Evolutionary conservation across 2,888 invertebrate species (phyloP).

Genomic region (Plutella xylostella): DNA sequence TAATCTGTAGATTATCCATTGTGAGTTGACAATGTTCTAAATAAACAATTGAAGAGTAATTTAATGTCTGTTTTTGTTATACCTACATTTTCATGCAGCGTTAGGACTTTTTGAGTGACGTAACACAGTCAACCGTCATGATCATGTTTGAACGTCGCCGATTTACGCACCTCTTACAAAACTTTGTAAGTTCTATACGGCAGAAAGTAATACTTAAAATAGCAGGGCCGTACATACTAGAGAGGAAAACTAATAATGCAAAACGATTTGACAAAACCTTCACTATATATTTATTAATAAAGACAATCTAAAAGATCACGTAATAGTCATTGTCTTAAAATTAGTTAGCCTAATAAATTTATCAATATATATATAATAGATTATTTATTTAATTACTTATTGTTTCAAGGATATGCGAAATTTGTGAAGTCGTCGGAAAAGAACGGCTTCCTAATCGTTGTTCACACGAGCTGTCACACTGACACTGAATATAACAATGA

Average conservation of each 20-base stretch:
- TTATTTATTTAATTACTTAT: conserved; percentile 65
- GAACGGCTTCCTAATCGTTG: conserved; percentile 53
- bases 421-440: conserved; percentile 51
- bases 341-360: conserved; percentile 69
- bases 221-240: too few species aligned
- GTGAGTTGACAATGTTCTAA: conserved; percentile 56
- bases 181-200: too few species aligned
- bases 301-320: conserved; percentile 71
- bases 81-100: too few species aligned
- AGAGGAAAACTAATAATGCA: too few species aligned
- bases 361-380: conserved; percentile 61
- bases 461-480: conserved; percentile 62
- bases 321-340: conserved; percentile 70
- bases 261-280: conserved; percentile 65
- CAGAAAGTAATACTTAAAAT: too few species aligned
- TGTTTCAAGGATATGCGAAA: conserved; percentile 70
- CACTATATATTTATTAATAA: conserved; percentile 71
- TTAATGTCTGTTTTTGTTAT: conserved; percentile 22
- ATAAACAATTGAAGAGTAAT: conserved; percentile 50
- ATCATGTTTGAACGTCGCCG: too few species aligned
- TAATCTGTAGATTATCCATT: conserved; percentile 50
- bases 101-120: too few species aligned
- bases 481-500: conserved; percentile 56
- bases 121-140: too few species aligned
- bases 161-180: too few species aligned